Conservation (phyloP, 1,140 invertebrate genomes). For the Cotesia chilonis region DNA sequence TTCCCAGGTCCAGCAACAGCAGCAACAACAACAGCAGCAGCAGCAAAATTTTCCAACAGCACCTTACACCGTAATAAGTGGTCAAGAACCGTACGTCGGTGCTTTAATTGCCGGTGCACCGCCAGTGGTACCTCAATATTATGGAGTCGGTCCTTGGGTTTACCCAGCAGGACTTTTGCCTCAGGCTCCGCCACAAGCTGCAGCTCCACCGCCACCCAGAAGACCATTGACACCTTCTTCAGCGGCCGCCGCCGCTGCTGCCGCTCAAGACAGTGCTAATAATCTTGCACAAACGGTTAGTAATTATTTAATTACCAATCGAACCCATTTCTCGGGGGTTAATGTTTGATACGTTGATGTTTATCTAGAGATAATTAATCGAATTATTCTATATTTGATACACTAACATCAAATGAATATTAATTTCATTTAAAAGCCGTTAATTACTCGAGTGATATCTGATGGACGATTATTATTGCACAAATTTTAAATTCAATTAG, state of each 20-base stretch:
- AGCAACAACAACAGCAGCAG: conserved; percentile 77
- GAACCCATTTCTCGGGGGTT: conserved; percentile 32
- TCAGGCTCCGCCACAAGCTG: conserved; percentile 71
- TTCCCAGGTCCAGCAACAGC: conserved; percentile 72
- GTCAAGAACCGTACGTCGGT: conserved; percentile 76
- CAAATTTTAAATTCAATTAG: too few species aligned
- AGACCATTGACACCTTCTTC: conserved; percentile 79
- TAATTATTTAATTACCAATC: conserved; percentile 39
- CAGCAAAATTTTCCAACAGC: conserved; percentile 76
- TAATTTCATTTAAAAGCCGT: too few species aligned
- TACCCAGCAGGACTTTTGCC: conserved; percentile 81
- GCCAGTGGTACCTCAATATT: conserved; percentile 79
- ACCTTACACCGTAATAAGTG: conserved; percentile 89
- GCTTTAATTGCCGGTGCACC: conserved; percentile 73
- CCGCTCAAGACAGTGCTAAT: conserved; percentile 63
- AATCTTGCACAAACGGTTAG: conserved; percentile 70
- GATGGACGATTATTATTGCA: too few species aligned
- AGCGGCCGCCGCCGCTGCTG: conserved; percentile 70
- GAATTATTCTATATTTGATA: too few species aligned
- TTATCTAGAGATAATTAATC: too few species aligned
- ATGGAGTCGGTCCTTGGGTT: conserved; percentile 83
- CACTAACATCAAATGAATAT: too few species aligned
- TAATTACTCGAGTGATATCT: too few species aligned
- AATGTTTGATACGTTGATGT: not conserved
- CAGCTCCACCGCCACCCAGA: conserved; percentile 71